Conservation (phyloP, 2,888 invertebrate genomes). For the Euplexia lucipara region DNA sequence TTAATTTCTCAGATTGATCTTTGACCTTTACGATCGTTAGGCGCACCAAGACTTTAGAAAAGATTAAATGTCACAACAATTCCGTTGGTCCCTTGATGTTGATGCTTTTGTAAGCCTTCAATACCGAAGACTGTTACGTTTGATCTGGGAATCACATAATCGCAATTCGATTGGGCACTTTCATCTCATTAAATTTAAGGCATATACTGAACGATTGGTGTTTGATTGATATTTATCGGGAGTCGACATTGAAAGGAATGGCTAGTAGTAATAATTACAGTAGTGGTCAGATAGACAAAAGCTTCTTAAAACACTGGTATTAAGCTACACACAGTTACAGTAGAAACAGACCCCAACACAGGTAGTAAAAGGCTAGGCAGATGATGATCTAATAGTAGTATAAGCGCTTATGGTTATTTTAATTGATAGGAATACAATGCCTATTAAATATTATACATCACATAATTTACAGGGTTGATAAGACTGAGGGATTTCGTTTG, state of each 20-base stretch:
- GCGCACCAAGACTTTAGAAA: conserved; percentile 13
- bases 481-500: too few species aligned
- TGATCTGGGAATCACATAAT: conserved; percentile 25
- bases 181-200: conserved; percentile 12
- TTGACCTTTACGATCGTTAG: conserved; percentile 2
- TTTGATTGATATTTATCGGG: not conserved
- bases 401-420: too few species aligned
- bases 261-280: too few species aligned
- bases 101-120: conserved; percentile 21
- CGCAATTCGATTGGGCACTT: conserved; percentile 22
- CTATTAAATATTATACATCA: too few species aligned
- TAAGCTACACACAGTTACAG: too few species aligned
- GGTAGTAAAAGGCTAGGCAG: too few species aligned
- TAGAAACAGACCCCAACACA: too few species aligned
- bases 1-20: conserved; percentile 31
- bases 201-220: not conserved
- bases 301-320: too few species aligned
- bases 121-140: conserved; percentile 1
- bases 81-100: conserved; percentile 29
- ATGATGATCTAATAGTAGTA: too few species aligned
- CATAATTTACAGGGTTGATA: too few species aligned
- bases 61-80: conserved; percentile 49
- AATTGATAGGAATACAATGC: too few species aligned
- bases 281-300: too few species aligned
- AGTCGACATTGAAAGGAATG: rapidly evolving